Base-by-base conservation (phyloP, 2,113 vertebrate genomes). In the Hassar affinis region DNA sequence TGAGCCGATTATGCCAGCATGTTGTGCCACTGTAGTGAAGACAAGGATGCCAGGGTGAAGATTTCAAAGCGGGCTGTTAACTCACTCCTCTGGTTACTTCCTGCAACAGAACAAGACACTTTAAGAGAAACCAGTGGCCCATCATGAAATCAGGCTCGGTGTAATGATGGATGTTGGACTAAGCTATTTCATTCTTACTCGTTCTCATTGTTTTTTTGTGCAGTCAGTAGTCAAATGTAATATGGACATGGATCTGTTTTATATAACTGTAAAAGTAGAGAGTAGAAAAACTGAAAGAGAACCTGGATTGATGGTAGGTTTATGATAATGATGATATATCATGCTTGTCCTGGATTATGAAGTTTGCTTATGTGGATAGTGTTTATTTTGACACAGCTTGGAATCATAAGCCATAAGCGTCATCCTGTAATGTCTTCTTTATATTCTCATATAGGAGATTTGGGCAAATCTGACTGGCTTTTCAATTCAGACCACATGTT, bases 31-130 rank as follows among this genome's bases (percentile, higher is more conserved):
- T 56, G 51, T 56, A 56, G 52, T 38, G 51, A 56, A 64, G 76
- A 72, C 85, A 22, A 30, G 59, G 5, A 51, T 74, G 74, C 78
- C 81, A 86, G 81, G 79, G 77, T 69, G 71, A 56, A 80, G 69
- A 84, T 86, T 84, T 84, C 51, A 71, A 56, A 54, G 51, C 66
- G 20, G 66, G 64, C 22, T 42, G n/a, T 71, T 81, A 56, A 71
- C 51, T 81, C 51, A 56, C 79, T 71, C 30, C 61, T 80, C 33
- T 52, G 15, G 27, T 8, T 10, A 56, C 51, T 69, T 71, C 38
- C 33, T 71, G 52, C 51, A 30, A 71, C 64, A 71, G 71, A 81
- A 57, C 64, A 71, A 81, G 33, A 1, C 17, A 45, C 61, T 71
- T 71, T 69, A 45, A 77, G 30, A 20, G 51, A 25, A 56, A 35